Base-by-base conservation (phyloP, 2,888 invertebrate species). In the Lacanobia oleracea region DNA sequence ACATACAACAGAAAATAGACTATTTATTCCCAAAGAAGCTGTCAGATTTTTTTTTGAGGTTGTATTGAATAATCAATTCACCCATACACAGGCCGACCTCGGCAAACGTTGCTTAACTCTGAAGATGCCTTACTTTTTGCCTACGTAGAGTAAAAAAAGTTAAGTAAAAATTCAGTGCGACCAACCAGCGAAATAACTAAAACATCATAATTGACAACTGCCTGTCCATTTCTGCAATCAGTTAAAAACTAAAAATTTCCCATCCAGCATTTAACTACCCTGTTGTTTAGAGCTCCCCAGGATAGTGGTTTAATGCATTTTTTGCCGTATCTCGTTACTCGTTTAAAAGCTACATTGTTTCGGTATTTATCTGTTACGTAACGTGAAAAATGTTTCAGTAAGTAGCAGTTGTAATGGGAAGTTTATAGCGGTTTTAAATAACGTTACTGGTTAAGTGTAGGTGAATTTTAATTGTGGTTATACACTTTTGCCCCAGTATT, bases 321-420 rank as follows among this genome's bases (percentile, higher is more conserved):
- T 45, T 57, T 14, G 12, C 37, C 6, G 16, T 48, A 23, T 12
- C 18, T 48, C 14, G 16, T 48, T 21, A 57, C 57, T 59, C 51
- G 50, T 77, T 50, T 48, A 50, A 64, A 77, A 54, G 48, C 50
- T 48, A 50, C 50, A 56, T 33, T 61, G 61, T 72, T n/a, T 33
- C 48, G 14, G 16, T 27, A 23, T 64, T 23, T 60, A 62, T 43
- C n/a, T 5, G 12, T 54, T 33, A 33, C 33, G 33, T 33, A 33
- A 6, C 33, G 16, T 10, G 40, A 12, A 67, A 40, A 59, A 51
- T 53, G 48, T 45, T 76, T 37, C 18, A 37, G 23, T 5, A 16
- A 56, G 56, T 45, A 50, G 54, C 33, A 27, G n/a, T 33, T 27
- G 10, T 57, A 56, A 40, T 50, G n/a, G 53, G 53, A 27, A 14